Evolutionary conservation across 2,113 vertebrate genomes (phyloP).

Genomic region (Nannobrachium achirus): DNA sequence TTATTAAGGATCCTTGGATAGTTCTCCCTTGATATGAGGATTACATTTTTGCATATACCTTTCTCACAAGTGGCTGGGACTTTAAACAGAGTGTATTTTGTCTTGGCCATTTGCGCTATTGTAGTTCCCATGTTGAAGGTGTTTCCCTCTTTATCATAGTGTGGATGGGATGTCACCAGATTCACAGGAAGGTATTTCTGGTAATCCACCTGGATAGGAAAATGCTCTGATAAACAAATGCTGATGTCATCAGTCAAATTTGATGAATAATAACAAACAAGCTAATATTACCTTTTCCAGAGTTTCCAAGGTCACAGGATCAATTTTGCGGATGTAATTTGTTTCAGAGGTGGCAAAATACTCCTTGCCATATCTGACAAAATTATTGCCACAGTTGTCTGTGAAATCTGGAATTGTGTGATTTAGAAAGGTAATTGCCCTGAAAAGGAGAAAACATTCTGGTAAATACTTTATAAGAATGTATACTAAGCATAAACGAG

Average conservation of each 20-base stretch:
- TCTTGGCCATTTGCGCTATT: conserved; percentile 91
- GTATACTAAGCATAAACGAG: too few species aligned
- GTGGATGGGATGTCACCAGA: conserved; percentile 87
- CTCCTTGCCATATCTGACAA: conserved; percentile 91
- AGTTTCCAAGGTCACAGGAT: conserved; percentile 88
- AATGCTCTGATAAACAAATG: conserved; percentile 6
- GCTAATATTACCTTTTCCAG: conserved; percentile 86
- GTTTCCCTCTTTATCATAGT: conserved; percentile 92
- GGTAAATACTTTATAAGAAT: neutral
- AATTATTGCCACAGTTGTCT: conserved; percentile 92
- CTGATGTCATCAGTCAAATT: neutral
- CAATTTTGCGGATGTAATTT: conserved; percentile 92
- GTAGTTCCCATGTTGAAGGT: conserved; percentile 92
- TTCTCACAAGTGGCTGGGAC: conserved; percentile 79
- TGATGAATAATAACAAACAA: neutral
- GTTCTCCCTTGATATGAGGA: neutral
- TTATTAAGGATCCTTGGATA: too few species aligned
- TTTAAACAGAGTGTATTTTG: conserved; percentile 91
- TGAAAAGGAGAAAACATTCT: conserved; percentile 54
- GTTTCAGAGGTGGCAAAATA: conserved; percentile 91
- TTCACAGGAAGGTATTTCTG: conserved; percentile 86
- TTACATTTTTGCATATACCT: conserved; percentile 75
- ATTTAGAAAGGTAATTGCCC: conserved; percentile 90
- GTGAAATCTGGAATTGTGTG: conserved; percentile 96
- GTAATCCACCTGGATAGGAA: conserved; percentile 87